Evolutionary conservation across 2,113 vertebrate genomes (phyloP).

Genomic region (Polypterus senegalus): DNA sequence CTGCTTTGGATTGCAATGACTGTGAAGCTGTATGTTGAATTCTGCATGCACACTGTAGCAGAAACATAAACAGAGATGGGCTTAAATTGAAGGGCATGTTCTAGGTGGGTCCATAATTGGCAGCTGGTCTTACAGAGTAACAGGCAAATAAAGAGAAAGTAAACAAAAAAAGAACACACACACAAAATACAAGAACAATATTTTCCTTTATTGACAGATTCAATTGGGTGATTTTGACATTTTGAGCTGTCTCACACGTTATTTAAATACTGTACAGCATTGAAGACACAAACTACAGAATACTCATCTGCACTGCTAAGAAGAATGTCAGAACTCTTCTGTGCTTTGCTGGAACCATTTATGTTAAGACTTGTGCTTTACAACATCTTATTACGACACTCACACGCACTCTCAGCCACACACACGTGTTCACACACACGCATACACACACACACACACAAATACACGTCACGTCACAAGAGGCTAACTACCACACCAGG

Average conservation of each 20-base stretch:
- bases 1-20: no score
- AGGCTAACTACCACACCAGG: background rate
- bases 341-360: background rate
- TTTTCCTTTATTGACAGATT: conserved; percentile 2
- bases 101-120: no score
- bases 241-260: background rate
- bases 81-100: no score
- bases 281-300: background rate
- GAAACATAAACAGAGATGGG: no score
- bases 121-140: no score
- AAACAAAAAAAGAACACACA: no score
- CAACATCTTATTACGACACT: background rate
- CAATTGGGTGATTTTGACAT: background rate
- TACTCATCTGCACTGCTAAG: background rate
- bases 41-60: no score
- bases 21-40: no score
- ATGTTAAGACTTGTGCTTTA: background rate
- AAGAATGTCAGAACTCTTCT: background rate
- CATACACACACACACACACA: background rate
- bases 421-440: background rate
- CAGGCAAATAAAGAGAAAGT: no score
- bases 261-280: conserved; percentile 3
- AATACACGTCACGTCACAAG: background rate
- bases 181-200: background rate
- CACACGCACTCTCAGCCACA: background rate